These are phyloP conservation scores for Halichondria panicea DNA, from an alignment of 37 sponge, comb jelly and placozoan species.

Conservation along the genomic window DNA sequence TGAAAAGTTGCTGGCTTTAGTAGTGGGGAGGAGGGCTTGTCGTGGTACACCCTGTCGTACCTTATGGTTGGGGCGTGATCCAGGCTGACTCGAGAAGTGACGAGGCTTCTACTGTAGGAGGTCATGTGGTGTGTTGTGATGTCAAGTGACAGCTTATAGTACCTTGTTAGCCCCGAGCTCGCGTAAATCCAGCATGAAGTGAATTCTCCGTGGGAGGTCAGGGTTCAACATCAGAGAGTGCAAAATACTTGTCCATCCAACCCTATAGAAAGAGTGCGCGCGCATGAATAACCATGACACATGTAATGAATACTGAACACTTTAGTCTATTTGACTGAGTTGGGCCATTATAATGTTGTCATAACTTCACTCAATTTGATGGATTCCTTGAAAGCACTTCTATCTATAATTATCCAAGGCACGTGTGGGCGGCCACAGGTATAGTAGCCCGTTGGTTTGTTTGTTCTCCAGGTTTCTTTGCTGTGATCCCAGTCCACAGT, in stretches of 20 bases:
- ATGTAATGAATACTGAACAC: too few relatives aligned
- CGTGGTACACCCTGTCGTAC: constrained; percentile 37
- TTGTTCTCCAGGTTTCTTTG: too few relatives aligned
- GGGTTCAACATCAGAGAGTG: constrained; percentile 10
- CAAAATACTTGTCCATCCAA: constrained; percentile 86
- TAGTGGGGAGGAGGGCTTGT: background rate
- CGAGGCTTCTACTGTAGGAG: constrained; percentile 41
- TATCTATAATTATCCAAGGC: too few relatives aligned
- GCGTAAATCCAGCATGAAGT: constrained; percentile 72
- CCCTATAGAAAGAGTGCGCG: constrained; percentile 41
- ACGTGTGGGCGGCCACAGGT: too few relatives aligned
- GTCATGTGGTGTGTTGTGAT: background rate
- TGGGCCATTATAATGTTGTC: too few relatives aligned
- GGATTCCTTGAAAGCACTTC: too few relatives aligned
- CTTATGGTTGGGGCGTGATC: constrained; percentile 47
- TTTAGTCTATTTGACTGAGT: too few relatives aligned
- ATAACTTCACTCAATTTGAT: too few relatives aligned
- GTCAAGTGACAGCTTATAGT: too few relatives aligned
- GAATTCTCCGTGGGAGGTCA: constrained; percentile 52
- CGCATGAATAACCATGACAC: too few relatives aligned
- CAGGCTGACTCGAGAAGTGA: background rate
- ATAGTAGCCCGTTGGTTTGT: too few relatives aligned
- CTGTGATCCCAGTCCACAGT: too few relatives aligned
- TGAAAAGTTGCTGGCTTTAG: background rate
- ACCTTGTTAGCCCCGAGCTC: constrained; percentile 71